Conservation (phyloP, 2,113 vertebrate genomes). For the Colius striatus region DNA sequence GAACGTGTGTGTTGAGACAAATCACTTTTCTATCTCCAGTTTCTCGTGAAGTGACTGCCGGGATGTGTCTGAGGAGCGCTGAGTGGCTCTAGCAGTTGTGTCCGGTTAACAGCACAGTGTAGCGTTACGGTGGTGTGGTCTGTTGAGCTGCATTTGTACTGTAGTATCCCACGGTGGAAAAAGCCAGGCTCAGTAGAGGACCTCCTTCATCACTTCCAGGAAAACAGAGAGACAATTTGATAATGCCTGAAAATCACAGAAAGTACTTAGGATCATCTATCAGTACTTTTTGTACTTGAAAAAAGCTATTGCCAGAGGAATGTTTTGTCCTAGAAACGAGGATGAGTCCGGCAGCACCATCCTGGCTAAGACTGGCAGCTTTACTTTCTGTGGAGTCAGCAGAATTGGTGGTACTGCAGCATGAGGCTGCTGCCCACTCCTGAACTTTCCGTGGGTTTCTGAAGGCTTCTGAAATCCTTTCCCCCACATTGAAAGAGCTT, state of each 20-base stretch:
- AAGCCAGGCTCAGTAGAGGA: neutral
- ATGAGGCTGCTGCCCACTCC: neutral
- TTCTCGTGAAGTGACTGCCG: neutral
- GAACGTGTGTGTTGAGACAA: neutral
- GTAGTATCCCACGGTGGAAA: neutral
- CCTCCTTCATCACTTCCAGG: neutral
- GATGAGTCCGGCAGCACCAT: neutral
- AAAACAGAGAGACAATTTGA: neutral
- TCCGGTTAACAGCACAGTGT: rapidly evolving
- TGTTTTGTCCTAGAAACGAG: neutral
- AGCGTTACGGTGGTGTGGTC: rapidly evolving
- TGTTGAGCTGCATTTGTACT: rapidly evolving
- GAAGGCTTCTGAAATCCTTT: neutral
- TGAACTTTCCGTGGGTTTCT: neutral
- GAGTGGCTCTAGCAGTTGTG: neutral
- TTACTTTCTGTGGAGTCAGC: neutral
- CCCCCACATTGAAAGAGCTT: rapidly evolving
- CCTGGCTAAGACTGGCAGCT: neutral
- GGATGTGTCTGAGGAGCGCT: neutral
- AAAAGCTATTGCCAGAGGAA: neutral
- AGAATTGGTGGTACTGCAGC: neutral
- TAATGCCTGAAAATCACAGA: neutral
- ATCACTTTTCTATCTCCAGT: too few species aligned
- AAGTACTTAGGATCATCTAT: neutral
- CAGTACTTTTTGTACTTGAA: neutral